Evolutionary conservation across 2,113 vertebrate species (phyloP).

Genomic region (Serinus canaria): DNA sequence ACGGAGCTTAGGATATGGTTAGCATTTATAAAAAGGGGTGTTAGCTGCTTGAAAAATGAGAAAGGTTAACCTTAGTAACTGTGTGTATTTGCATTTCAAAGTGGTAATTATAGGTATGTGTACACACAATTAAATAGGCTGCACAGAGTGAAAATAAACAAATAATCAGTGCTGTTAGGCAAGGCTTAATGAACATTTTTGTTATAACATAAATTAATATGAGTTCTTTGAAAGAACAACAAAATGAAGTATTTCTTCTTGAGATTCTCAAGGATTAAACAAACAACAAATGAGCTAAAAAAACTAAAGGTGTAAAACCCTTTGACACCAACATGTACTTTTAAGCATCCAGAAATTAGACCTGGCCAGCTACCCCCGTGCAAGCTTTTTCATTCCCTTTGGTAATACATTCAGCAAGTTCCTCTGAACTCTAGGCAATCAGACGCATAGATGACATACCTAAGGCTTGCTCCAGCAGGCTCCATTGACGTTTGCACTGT

Average conservation of each 20-base stretch:
- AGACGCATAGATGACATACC: slow-evolving; percentile 68
- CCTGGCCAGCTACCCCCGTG: slow-evolving; percentile 7
- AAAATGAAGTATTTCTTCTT: background rate
- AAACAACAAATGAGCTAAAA: background rate
- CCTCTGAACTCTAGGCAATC: slow-evolving; percentile 60
- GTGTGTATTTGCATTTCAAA: slow-evolving; percentile 62
- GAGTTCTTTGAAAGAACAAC: slow-evolving; percentile 34
- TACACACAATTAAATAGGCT: slow-evolving; percentile 52
- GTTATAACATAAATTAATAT: slow-evolving; percentile 31
- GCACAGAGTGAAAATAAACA: slow-evolving; percentile 61
- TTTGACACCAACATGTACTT: background rate
- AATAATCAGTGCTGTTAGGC: slow-evolving; percentile 48
- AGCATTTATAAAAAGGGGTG: slow-evolving; percentile 9
- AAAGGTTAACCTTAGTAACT: slow-evolving; percentile 54
- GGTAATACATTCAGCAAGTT: slow-evolving; percentile 59
- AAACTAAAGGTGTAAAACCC: background rate
- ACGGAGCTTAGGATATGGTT: background rate
- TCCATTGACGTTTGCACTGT: slow-evolving; percentile 63
- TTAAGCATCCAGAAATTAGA: slow-evolving; percentile 7
- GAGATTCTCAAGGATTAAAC: background rate
- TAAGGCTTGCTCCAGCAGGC: slow-evolving; percentile 68
- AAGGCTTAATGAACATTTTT: slow-evolving; percentile 50
- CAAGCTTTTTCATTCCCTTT: slow-evolving; percentile 52
- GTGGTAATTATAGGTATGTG: slow-evolving; percentile 48
- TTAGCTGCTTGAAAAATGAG: slow-evolving; percentile 36